Percentiles rank a stretch among this genome's conserved stretches.
phyloP scores from a whole-genome alignment of 2,113 vertebrate genomes.

The human region GRCh38 chr2:55500001-55500500 shows the following conservation, averaged over 20 bases:
- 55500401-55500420: neutral
- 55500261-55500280: neutral
- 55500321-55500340: neutral
- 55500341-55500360: neutral
- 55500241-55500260: neutral
- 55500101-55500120: neutral
- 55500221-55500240: neutral
- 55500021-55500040: slow-evolving; percentile 29
- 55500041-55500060: neutral
- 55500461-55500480: neutral
- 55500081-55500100: neutral
- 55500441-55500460: neutral
- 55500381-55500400: neutral
- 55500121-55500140: slow-evolving; percentile 31
- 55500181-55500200: neutral
- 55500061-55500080: neutral
- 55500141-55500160: neutral
- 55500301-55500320: neutral
- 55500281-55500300: neutral
- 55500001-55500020: too few relatives aligned
- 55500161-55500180: neutral
- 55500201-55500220: neutral
- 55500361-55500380: neutral
- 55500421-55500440: neutral
- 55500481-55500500: neutral